phyloP scores from a whole-genome alignment of 2,888 invertebrate genomes.

The Pristionchus mayeri region DNA sequence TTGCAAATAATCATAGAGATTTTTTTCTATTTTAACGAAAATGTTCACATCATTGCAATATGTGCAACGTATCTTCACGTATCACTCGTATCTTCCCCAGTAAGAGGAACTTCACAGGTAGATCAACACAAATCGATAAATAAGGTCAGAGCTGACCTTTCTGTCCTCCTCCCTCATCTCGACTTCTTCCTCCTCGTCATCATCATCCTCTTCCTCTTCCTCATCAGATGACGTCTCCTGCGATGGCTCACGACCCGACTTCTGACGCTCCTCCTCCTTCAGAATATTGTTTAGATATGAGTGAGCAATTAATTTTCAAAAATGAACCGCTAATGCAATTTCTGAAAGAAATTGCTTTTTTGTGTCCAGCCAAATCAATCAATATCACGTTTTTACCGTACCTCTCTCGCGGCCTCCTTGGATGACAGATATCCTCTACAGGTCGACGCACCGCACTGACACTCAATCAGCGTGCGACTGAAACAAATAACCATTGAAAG shows the following conservation, averaged over 20 bases:
- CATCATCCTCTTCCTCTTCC: conserved; percentile 31
- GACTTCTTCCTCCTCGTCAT: conserved; percentile 35
- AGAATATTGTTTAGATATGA: background rate
- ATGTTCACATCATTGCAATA: too few species aligned
- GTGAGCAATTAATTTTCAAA: too few species aligned
- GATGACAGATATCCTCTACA: conserved; percentile 86
- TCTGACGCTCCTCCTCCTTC: conserved; percentile 41
- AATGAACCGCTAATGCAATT: too few species aligned
- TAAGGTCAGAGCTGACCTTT: background rate
- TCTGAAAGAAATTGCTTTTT: background rate
- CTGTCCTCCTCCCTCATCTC: conserved; percentile 32
- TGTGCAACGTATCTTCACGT: too few species aligned
- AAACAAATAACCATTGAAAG: too few species aligned
- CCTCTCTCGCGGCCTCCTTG: conserved; percentile 26
- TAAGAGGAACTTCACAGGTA: too few species aligned
- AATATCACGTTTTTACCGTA: background rate
- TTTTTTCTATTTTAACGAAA: too few species aligned
- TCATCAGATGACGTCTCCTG: background rate
- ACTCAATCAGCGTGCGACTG: conserved; percentile 94
- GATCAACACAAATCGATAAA: too few species aligned
- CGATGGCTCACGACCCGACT: background rate
- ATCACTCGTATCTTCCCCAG: too few species aligned
- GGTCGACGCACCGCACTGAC: conserved; percentile 90
- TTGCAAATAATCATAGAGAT: too few species aligned
- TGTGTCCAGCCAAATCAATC: background rate